Evolutionary conservation across 2,113 vertebrate species (phyloP).

Genomic region (Tyto alba): DNA sequence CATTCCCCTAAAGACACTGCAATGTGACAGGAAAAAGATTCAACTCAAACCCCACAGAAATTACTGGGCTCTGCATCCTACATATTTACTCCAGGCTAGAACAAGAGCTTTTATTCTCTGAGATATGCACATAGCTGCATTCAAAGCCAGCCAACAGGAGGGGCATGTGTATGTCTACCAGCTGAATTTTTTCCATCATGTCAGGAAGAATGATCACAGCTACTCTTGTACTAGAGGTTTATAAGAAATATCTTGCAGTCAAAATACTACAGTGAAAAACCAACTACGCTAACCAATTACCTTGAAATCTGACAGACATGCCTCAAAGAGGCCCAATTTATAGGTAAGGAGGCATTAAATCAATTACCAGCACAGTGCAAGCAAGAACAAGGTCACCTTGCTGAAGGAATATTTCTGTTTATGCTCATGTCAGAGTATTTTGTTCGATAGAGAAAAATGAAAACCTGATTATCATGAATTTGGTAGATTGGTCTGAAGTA

Average conservation of each 20-base stretch:
- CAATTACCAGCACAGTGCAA: background rate
- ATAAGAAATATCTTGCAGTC: background rate
- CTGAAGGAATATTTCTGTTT: slow-evolving; percentile 46
- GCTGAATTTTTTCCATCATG: background rate
- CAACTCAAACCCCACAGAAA: background rate
- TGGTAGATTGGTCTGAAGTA: slow-evolving; percentile 23
- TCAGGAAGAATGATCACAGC: background rate
- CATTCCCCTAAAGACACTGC: background rate
- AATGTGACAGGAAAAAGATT: background rate
- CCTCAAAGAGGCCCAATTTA: background rate
- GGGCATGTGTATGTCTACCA: fast-evolving
- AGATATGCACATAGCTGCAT: background rate
- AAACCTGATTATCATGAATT: slow-evolving; percentile 56
- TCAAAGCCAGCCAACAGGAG: background rate
- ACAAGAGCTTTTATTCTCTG: background rate
- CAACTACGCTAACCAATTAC: background rate
- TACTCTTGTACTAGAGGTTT: background rate
- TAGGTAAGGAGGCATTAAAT: slow-evolving; percentile 44
- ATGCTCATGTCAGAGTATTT: slow-evolving; percentile 35
- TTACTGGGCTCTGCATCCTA: background rate
- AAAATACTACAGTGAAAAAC: background rate
- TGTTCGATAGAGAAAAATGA: slow-evolving; percentile 39
- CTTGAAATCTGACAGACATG: background rate
- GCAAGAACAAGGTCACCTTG: slow-evolving; percentile 65
- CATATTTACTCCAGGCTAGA: background rate